Conservation (phyloP, 2,888 invertebrate genomes). For the Coenonympha arcania region DNA sequence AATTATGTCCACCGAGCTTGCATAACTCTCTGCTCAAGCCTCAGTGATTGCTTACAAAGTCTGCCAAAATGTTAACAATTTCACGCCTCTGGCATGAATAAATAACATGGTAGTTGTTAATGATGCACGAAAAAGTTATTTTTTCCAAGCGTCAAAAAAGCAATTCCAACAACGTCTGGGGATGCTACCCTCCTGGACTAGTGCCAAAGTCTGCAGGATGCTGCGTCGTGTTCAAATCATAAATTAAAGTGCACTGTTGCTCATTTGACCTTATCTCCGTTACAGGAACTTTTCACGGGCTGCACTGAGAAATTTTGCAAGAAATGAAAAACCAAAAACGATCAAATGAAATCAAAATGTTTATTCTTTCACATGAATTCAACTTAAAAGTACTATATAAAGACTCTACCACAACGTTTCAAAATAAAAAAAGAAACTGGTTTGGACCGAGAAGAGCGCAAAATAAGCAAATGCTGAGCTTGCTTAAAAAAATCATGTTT, state of each 20-base stretch:
- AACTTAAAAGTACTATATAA: too few relatives aligned
- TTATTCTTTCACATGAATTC: too few relatives aligned
- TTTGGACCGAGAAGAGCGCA: too few relatives aligned
- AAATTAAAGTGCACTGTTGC: not conserved
- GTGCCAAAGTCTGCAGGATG: slow-evolving; percentile 15
- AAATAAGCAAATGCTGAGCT: too few relatives aligned
- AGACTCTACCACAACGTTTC: too few relatives aligned
- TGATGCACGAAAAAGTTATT: slow-evolving; percentile 17
- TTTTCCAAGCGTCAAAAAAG: slow-evolving; percentile 21
- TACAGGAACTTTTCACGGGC: too few relatives aligned
- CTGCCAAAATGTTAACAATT: slow-evolving; percentile 9
- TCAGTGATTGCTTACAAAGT: slow-evolving; percentile 5
- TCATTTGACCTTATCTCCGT: not conserved
- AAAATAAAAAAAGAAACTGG: too few relatives aligned
- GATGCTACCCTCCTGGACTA: slow-evolving; percentile 15
- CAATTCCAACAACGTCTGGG: slow-evolving; percentile 14
- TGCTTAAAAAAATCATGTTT: too few relatives aligned
- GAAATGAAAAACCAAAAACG: too few relatives aligned
- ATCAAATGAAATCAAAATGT: too few relatives aligned
- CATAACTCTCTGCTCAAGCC: not conserved
- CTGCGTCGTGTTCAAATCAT: not conserved
- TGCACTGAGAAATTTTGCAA: too few relatives aligned
- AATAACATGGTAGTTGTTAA: slow-evolving; percentile 13
- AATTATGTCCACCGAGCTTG: not conserved
- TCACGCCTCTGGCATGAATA: slow-evolving; percentile 13